phyloP scores from a whole-genome alignment of 2,797 vertebrate genomes.

The Cetoscarus ocellatus region DNA sequence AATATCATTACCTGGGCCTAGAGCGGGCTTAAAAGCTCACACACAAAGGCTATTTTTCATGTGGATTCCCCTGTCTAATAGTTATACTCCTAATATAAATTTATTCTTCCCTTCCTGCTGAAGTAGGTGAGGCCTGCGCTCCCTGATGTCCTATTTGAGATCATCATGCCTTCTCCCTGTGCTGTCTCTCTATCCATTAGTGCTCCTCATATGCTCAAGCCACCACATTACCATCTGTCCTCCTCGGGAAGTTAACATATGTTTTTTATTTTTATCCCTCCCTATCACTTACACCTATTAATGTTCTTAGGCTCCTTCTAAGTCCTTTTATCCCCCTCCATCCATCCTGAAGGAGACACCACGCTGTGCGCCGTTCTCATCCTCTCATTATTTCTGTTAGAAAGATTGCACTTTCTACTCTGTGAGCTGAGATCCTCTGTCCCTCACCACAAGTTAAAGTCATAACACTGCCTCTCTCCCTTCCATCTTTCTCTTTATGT shows the following conservation, averaged over 20 bases:
- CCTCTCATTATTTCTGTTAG: conserved; percentile 52
- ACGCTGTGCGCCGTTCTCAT: conserved; percentile 37
- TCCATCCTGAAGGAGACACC: conserved; percentile 59
- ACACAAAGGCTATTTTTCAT: conserved; percentile 59
- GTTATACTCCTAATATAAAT: conserved; percentile 53
- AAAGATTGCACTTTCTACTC: conserved; percentile 32
- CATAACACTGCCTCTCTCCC: conserved; percentile 71
- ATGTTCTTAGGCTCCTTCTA: conserved; percentile 62
- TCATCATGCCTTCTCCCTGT: conserved; percentile 62
- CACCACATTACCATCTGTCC: conserved; percentile 58
- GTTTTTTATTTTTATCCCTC: conserved; percentile 67
- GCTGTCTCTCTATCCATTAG: conserved; percentile 60
- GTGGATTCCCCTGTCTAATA: conserved; percentile 41
- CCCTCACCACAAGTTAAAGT: conserved; percentile 81
- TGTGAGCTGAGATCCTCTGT: conserved; percentile 45
- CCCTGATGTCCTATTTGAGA: conserved; percentile 70
- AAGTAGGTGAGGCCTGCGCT: conserved; percentile 50
- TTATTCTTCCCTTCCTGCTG: conserved; percentile 34
- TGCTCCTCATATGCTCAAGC: conserved; percentile 41
- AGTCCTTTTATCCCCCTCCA: conserved; percentile 55
- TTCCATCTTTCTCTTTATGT: conserved; percentile 63
- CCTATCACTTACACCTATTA: conserved; percentile 67
- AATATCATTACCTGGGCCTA: conserved; percentile 60
- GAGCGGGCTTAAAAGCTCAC: conserved; percentile 23
- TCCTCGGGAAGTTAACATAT: conserved; percentile 61